Evolutionary conservation across 2,888 invertebrate species (phyloP).

Genomic region (Pyralis farinalis): DNA sequence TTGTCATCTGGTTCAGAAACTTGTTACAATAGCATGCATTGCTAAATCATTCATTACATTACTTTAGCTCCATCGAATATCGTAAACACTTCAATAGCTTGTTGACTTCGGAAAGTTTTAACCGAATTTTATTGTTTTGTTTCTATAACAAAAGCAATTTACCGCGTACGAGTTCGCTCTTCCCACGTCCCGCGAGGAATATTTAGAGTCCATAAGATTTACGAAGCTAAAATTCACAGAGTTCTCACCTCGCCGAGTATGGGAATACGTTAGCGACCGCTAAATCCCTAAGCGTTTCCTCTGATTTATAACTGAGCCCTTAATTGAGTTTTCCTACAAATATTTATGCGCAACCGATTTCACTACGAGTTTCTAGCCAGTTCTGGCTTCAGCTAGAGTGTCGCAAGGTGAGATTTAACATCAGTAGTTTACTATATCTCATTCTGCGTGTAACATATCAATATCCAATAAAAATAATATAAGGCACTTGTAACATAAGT

Average conservation of each 20-base stretch:
- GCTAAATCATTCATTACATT: too few relatives aligned
- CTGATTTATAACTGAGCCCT: slow-evolving; percentile 8
- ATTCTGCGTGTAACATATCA: too few relatives aligned
- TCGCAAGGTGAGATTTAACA: too few relatives aligned
- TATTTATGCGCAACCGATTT: slow-evolving; percentile 4
- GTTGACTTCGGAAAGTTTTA: not conserved
- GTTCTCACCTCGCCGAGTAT: slow-evolving; percentile 6
- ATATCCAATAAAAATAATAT: too few relatives aligned
- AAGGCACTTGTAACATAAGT: too few relatives aligned
- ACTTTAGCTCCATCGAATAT: too few relatives aligned
- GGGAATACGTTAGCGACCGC: slow-evolving; percentile 9
- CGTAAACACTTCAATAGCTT: too few relatives aligned
- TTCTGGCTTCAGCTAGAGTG: too few relatives aligned
- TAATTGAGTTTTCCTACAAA: slow-evolving; percentile 10
- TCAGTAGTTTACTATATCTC: too few relatives aligned
- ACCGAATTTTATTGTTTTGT: not conserved
- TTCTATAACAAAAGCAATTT: slow-evolving; percentile 2
- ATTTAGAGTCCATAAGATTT: slow-evolving; percentile 9
- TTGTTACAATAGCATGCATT: too few relatives aligned
- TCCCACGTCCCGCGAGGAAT: slow-evolving; percentile 1
- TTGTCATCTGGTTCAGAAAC: too few relatives aligned
- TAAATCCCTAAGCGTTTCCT: slow-evolving; percentile 8
- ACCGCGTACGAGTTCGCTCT: slow-evolving; percentile 1
- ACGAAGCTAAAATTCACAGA: slow-evolving; percentile 7
- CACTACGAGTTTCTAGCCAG: not conserved